phyloP scores from a whole-genome alignment of 2,113 vertebrate genomes.

The Bubalus kerabau region DNA sequence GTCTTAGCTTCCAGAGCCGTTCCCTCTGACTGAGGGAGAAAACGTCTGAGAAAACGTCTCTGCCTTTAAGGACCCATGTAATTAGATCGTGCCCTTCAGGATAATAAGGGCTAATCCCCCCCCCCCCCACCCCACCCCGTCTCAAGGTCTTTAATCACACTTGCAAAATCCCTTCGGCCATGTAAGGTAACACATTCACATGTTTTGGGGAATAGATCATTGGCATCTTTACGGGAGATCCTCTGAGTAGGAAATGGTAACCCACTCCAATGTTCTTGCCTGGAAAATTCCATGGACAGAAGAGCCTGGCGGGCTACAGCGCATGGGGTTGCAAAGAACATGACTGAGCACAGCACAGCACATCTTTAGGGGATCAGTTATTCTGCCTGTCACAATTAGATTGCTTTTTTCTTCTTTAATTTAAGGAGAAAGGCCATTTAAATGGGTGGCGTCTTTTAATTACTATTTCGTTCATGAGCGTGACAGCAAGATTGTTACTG shows the following conservation, averaged over 20 bases:
- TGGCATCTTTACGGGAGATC: background rate
- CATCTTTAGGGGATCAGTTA: background rate
- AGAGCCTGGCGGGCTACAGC: background rate
- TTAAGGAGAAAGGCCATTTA: background rate
- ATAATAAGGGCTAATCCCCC: background rate
- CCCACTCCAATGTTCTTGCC: background rate
- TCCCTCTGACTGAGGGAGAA: background rate
- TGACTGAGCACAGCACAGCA: background rate
- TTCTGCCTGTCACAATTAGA: background rate
- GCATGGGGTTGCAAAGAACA: background rate
- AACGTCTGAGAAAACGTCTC: background rate
- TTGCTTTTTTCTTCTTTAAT: background rate
- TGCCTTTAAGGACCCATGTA: background rate
- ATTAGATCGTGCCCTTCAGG: background rate
- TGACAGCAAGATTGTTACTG: too few relatives aligned
- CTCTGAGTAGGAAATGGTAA: background rate
- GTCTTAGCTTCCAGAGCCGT: background rate
- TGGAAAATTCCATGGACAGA: background rate
- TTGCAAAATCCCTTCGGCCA: background rate
- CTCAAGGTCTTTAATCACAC: background rate
- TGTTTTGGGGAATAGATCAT: background rate
- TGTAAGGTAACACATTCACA: background rate
- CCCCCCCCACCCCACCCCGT: fast-evolving
- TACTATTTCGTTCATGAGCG: background rate
- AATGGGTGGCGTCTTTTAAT: background rate